Evolutionary conservation across 2,113 vertebrate species (phyloP), one percentile per base, ranked within the genome.

Genomic region (Azemiops feae): DNA sequence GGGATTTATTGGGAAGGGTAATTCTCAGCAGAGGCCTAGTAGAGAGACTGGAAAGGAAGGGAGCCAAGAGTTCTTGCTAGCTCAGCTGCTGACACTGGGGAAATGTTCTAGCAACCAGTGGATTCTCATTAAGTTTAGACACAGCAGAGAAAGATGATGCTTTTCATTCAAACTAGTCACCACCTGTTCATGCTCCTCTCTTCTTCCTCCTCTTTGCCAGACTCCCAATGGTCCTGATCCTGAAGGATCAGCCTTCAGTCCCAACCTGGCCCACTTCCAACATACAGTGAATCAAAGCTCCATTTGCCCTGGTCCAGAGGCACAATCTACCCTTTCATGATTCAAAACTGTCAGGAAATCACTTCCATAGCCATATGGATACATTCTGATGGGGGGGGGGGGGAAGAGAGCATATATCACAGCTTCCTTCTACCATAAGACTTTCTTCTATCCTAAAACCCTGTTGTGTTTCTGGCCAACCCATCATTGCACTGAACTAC

Each of bases 41-140:
- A 30, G 34, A 30, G 34, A 23, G 85, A 5, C 50, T 22, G 20
- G 39, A 30, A 57, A 60, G 27, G 57, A 25, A 12, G 55, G 11
- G 55, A 4, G 64, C 3, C 25, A 23, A 25, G 34, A 58, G 89
- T 58, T 91, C 60, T 93, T 88, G 86, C 86, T 88, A 81, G 86
- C 58, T 88, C 85, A 88, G 86, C 30, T 93, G 93, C 93, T 91
- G 93, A 88, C 93, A 52, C 39, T 50, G 53, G 86, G 47, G 92
- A 93, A 93, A 90, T 43, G 81, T 64, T 90, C 60, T 27, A 90
- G 89, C 89, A 93, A 93, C 92, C 92, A 54, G 81, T 93, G 89
- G 81, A 64, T 90, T 43, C 89, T 93, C 92, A 87, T 93, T 93
- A 93, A 93, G 55, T 93, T 64, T 87, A 89, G 92, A 93, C 92